phyloP scores from a whole-genome alignment of 1,140 invertebrate species.

The Drosophila nasuta region DNA sequence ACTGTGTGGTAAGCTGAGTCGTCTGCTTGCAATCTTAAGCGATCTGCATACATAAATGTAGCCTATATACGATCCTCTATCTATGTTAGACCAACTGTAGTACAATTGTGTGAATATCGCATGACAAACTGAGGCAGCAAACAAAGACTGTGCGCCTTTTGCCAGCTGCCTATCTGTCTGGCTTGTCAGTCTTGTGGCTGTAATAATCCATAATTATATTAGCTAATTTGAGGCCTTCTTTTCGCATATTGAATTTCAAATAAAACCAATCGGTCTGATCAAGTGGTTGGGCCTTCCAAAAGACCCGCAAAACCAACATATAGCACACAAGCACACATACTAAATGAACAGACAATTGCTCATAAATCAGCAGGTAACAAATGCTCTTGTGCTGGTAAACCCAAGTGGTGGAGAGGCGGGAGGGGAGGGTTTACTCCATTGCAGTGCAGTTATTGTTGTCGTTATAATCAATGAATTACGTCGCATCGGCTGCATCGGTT shows the following conservation, averaged over 20 bases:
- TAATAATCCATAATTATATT: slow-evolving; percentile 75
- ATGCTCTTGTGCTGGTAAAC: slow-evolving; percentile 45
- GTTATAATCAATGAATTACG: slow-evolving; percentile 83
- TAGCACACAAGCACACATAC: slow-evolving; percentile 33
- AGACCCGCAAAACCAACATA: slow-evolving; percentile 41
- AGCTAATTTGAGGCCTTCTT: slow-evolving; percentile 52
- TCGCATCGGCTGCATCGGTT: slow-evolving; percentile 81
- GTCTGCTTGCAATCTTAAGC: background rate
- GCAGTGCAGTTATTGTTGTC: slow-evolving; percentile 76
- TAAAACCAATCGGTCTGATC: slow-evolving; percentile 33
- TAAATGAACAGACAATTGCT: slow-evolving; percentile 65
- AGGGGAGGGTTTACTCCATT: slow-evolving; percentile 7
- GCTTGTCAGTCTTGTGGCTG: slow-evolving; percentile 33
- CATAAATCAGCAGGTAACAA: slow-evolving; percentile 73
- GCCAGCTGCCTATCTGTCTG: slow-evolving; percentile 21
- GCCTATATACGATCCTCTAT: slow-evolving; percentile 4
- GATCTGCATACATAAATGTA: slow-evolving; percentile 3
- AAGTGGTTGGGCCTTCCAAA: slow-evolving; percentile 45
- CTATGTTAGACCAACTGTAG: slow-evolving; percentile 18
- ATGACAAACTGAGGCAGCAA: slow-evolving; percentile 37
- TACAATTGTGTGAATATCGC: slow-evolving; percentile 76
- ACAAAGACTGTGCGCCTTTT: slow-evolving; percentile 8
- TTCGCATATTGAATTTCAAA: slow-evolving; percentile 51
- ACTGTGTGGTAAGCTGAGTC: slow-evolving; percentile 26
- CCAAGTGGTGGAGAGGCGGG: background rate